Evolutionary conservation across 1,140 invertebrate genomes (phyloP).

Genomic region (Diabrotica virgifera): DNA sequence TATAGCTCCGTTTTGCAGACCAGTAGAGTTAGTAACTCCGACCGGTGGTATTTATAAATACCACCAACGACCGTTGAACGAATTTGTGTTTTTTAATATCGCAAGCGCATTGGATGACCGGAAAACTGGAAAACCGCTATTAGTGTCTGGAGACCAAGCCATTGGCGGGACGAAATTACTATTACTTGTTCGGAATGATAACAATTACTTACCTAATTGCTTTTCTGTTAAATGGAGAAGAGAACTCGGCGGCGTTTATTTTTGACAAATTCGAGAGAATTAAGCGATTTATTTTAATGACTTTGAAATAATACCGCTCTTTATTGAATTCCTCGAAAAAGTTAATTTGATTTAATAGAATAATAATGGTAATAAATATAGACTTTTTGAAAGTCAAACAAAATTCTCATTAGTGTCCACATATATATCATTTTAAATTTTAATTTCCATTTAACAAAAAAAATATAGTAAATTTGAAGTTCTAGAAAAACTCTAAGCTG

Average conservation of each 20-base stretch:
- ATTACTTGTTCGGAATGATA: neutral
- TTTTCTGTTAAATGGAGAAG: neutral
- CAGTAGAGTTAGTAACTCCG: neutral
- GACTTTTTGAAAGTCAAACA: no score
- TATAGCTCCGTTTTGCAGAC: neutral
- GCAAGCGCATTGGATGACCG: neutral
- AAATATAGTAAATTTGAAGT: no score
- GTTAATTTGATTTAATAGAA: no score
- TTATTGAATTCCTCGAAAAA: no score
- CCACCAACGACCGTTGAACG: slow-evolving; percentile 7
- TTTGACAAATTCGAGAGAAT: neutral
- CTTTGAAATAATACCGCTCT: no score
- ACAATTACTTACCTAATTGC: neutral
- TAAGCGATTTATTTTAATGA: no score
- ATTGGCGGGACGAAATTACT: neutral
- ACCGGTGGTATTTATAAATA: slow-evolving; percentile 12
- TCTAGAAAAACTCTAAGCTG: no score
- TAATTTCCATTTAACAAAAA: no score
- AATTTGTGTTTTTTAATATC: slow-evolving; percentile 14
- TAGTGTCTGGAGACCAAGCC: slow-evolving; percentile 4
- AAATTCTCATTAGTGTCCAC: no score
- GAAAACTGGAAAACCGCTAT: slow-evolving; percentile 1
- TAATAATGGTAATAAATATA: no score
- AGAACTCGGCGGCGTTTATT: neutral
- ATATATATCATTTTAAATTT: no score